Base-by-base conservation (phyloP, 2,797 vertebrate genomes). In the Halcyon leucocephala region DNA sequence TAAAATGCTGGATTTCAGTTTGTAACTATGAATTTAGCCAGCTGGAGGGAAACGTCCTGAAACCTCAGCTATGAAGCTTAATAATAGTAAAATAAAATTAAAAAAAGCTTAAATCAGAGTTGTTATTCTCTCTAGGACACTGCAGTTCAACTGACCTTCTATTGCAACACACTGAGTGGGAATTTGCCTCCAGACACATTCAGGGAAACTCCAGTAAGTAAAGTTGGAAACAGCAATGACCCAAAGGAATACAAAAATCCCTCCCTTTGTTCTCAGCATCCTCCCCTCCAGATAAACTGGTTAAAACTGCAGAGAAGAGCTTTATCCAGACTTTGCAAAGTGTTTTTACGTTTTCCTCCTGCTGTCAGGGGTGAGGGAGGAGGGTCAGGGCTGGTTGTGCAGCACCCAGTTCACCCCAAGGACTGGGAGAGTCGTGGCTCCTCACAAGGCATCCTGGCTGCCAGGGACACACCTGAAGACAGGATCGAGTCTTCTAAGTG, bases 391-490 rank as follows among this genome's bases (percentile, higher is more conserved):
- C 28, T 31, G n/a, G 41, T 33, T 21, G 35, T 13, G 49, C 60
- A 62, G 48, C 67, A 12, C 58, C 2, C 0, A 78, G n/a, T 42
- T 57, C 85, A 24, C 61, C 49, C 33, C 3, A 3, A n/a, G 26
- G 60, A 3, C 4, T 0, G 7, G 55, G 46, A 7, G 13, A 10
- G 9, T 2, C 4, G 2, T 3, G 48, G 52, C 12, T 41, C 21
- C 29, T 83, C 12, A 2, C 20, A 3, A 33, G 52, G 41, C 21
- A 24, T 13, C 28, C 29, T 7, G 4, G 22, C 28, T 65, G 44
- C 49, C 61, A 1, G 0, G 74, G 39, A 80, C 97, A 35, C 80
- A 99, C 99, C 99, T 99, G 98, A 99, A 99, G 77, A 99, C 19
- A 55, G 98, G 98, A 92, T 99, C 99, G 17, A 91, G 98, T 86